Evolutionary conservation across 1,140 invertebrate genomes (phyloP).

Genomic region (Eriosoma lanigerum): DNA sequence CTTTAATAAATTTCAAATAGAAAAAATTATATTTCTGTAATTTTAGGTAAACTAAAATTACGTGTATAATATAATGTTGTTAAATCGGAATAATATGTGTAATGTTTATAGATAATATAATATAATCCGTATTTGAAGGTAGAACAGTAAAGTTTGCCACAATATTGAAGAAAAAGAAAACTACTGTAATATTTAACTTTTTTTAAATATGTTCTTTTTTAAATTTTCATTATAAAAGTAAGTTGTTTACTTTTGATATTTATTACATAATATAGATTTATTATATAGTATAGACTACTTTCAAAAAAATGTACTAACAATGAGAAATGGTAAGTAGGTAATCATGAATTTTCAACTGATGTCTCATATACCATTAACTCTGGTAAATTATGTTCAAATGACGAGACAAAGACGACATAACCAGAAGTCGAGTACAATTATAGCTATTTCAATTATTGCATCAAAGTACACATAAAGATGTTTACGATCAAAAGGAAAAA

Average conservation of each 20-base stretch:
- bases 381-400: slow-evolving; percentile 35
- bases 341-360: slow-evolving; percentile 31
- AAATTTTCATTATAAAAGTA: slow-evolving; percentile 6
- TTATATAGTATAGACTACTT: neutral
- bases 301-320: neutral
- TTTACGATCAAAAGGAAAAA: slow-evolving; percentile 35
- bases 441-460: slow-evolving; percentile 37
- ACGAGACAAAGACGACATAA: slow-evolving; percentile 25
- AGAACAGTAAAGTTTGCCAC: too few species aligned
- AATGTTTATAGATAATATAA: too few species aligned
- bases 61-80: too few species aligned
- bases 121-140: too few species aligned
- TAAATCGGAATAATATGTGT: too few species aligned
- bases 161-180: neutral
- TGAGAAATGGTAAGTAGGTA: neutral
- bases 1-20: too few species aligned
- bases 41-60: too few species aligned
- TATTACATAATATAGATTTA: too few species aligned
- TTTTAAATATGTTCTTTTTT: neutral
- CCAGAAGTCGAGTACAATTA: slow-evolving; percentile 28
- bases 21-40: too few species aligned
- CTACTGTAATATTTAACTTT: neutral
- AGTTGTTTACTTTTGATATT: slow-evolving; percentile 19
- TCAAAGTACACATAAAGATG: slow-evolving; percentile 30
- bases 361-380: slow-evolving; percentile 26